phyloP scores from a whole-genome alignment of 2,888 invertebrate genomes.

The Aphodius granarius region DNA sequence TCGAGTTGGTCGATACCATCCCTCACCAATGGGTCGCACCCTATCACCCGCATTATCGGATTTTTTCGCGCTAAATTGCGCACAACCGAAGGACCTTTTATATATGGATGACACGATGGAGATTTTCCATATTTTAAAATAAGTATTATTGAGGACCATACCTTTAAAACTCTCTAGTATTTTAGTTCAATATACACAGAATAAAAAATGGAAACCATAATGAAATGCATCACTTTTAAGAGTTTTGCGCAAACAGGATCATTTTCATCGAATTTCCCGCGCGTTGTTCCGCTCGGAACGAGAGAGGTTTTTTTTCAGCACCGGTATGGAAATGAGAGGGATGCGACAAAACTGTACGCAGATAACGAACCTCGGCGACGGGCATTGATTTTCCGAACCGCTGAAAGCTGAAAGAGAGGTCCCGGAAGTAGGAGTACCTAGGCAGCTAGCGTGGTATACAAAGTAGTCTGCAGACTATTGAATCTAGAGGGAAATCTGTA shows the following conservation, averaged over 20 bases:
- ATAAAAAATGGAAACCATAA: too few species aligned
- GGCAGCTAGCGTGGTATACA: neutral
- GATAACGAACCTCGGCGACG: neutral
- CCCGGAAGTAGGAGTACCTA: neutral
- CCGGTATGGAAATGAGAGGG: neutral
- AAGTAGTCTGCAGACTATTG: neutral
- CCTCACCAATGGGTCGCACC: neutral
- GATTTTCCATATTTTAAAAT: neutral
- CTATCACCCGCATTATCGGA: neutral
- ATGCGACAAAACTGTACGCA: neutral
- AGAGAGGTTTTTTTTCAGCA: neutral
- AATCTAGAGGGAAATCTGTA: neutral
- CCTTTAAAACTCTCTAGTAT: too few species aligned
- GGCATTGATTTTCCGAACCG: neutral
- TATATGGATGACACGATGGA: neutral
- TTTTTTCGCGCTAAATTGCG: neutral
- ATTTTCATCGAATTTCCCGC: neutral
- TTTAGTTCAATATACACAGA: too few species aligned
- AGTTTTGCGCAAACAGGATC: neutral
- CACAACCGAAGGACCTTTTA: neutral
- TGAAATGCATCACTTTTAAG: neutral
- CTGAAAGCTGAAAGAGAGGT: neutral
- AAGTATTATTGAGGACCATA: too few species aligned
- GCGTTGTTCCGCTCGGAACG: neutral
- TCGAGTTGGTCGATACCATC: neutral